Base-by-base conservation (phyloP, 2,797 vertebrate genomes). In the Channa striata region DNA sequence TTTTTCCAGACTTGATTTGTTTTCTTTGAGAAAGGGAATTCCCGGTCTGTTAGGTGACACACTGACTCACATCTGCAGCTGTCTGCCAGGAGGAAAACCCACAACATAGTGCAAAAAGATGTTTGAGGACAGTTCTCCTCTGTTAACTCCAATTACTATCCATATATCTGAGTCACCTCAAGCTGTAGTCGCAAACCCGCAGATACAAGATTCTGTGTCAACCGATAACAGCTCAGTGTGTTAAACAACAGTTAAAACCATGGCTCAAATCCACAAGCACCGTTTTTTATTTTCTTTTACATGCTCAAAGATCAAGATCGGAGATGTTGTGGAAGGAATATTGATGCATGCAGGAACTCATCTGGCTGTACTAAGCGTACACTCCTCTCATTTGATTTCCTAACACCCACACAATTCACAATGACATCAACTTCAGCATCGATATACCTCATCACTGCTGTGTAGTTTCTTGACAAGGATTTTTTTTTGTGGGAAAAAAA, bases 21-120 rank as follows among this genome's bases (percentile, higher is more conserved):
- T 74, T 82, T 80, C 50, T 58, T 72, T 68, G 16, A 59, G 54
- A 86, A 34, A 78, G 82, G 83, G 75, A 83, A 87, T 85, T 88
- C 87, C 87, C 86, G 57, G 48, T 66, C 58, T 30, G 78, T 72
- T 71, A 20, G 63, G 60, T 83, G 87, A 83, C 71, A 77, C 74
- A 69, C 58, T n/a, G 60, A 57, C 53, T 68, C 77, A 58, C 44
- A 65, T 59, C 59, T 34, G 66, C 72, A 86, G 74, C 74, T 68
- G 60, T 30, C 48, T 44, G 39, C 42, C 37, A 49, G 17, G 14
- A 69, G 47, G 44, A 72, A 66, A 77, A 62, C 39, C 46, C 37
- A 42, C 59, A 77, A 49, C 66, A 63, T 53, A 57, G 34, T 60
- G 21, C 23, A 49, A 47, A 64, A 50, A 60, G 25, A 64, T 46